Evolutionary conservation across 2,888 invertebrate genomes (phyloP), one percentile per base, ranked within the genome.

Genomic region (Noctua comes): DNA sequence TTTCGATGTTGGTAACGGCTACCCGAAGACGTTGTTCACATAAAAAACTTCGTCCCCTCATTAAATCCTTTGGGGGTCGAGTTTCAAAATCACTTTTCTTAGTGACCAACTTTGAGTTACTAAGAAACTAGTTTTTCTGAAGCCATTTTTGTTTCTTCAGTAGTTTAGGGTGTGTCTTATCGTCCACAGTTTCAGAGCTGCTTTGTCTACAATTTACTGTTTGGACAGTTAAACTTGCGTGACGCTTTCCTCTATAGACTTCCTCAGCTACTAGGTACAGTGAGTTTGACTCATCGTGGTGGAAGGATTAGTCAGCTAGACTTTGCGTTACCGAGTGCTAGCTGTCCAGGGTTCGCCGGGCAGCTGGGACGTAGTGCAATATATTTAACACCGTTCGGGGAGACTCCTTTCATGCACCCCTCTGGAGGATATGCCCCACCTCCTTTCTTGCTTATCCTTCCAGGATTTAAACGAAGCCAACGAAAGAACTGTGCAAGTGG

Each of bases 51-150:
- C 5, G 11, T 31, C 21, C 27, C 40, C 46, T 80, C 57, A 80
- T 66, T 79, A 48, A 48, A 57, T 48, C 36, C 54, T 71, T 65
- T 27, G 18, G 27, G 18, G 54, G 3, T 78, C 13, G 27, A 64
- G 18, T 79, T 69, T 80, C 31, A 54, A 69, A 69, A 70, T 79
- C 27, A 65, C 27, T 78, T 80, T 79, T 79, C 16, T 59, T n/a
- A 24, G 31, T 69, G 51, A 69, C 31, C 51, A 18, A 62, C 11
- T 77, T 24, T 31, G 5, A 65, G 7, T 36, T 46, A 64, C 36
- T 27, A 21, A 79, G 46, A 46, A 54, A 69, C 79, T 69, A 59
- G 1, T n/a, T n/a, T 46, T 70, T 16, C n/a, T 40, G n/a, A 31
- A 43, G n/a, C 31, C 18, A 6, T 31, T 8, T 40, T 66, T 13